Base-by-base conservation (phyloP, 2,888 invertebrate species). In the Eupithecia centaureata region DNA sequence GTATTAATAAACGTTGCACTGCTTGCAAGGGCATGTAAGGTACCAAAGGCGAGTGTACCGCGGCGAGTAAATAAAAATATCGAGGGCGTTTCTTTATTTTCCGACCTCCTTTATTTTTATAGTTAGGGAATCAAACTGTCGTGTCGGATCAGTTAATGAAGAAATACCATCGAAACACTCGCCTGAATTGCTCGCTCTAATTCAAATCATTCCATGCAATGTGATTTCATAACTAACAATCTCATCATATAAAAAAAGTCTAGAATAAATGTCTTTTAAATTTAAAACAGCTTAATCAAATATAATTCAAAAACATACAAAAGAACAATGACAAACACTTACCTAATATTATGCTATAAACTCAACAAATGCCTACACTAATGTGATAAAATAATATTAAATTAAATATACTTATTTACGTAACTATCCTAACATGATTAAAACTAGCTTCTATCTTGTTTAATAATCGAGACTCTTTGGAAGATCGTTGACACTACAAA, bases 401-500 rank as follows among this genome's bases (percentile, higher is more conserved):
- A 63, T 38, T 52, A 66, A 63, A 42, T 52, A 66, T 51, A 27
- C 28, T 28, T 62, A 57, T 57, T 32, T 13, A 57, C 13, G 30
- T 52, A 27, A 27, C 32, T 57, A 33, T 57, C 54, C 54, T 32
- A 57, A 63, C 58, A 63, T 63, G 38, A 61, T 38, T 73, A 68
- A 75, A 65, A 68, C 67, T 68, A 65, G 47, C 47, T 65, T 62
- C 57, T 47, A 65, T 59, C 58, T 63, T 68, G 51, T 65, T 65
- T 25, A 58, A 60, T 63, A 61, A 66, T 63, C 15, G 73, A 71
- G 73, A 73, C 79, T 78, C 78, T 77, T 77, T 78, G 75, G 75
- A 76, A 76, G 76, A 76, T 76, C 74, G 57, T 74, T 71, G 78
- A 75, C 71, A 73, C 75, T 73, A 76, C 3, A 66, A 62, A 54